These are phyloP conservation scores for Drosophila falleni DNA, from an alignment of 2,888 invertebrate genomes.

Conservation along the genomic window DNA sequence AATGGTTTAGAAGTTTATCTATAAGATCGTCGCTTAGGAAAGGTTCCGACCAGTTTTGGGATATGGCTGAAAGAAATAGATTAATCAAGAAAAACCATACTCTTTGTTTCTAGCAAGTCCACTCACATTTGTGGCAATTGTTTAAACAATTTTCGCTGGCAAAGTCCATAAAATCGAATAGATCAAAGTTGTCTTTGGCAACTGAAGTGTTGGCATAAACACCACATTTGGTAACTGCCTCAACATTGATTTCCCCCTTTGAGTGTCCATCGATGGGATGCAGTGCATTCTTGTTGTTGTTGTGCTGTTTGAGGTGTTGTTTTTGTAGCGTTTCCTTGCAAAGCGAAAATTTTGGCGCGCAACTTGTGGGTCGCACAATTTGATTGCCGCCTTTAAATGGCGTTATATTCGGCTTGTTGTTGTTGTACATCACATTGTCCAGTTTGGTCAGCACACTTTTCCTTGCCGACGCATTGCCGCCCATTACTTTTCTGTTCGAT, in stretches of 20 bases:
- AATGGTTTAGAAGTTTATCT: conserved; percentile 19
- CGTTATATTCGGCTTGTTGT: conserved; percentile 13
- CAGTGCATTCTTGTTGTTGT: neutral
- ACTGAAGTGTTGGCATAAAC: conserved; percentile 22
- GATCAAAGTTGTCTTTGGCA: conserved; percentile 18
- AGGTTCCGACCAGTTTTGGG: conserved; percentile 1
- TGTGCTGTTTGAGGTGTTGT: conserved; percentile 17
- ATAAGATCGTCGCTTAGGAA: conserved; percentile 28
- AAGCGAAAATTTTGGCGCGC: conserved; percentile 46
- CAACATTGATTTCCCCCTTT: neutral
- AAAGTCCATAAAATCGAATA: conserved; percentile 51
- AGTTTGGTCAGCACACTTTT: conserved; percentile 42
- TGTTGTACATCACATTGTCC: conserved; percentile 40
- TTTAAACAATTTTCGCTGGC: conserved; percentile 32
- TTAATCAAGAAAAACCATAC: neutral
- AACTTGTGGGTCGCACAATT: conserved; percentile 33
- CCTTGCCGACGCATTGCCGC: conserved; percentile 17
- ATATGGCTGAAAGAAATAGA: conserved; percentile 9
- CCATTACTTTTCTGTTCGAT: conserved; percentile 26
- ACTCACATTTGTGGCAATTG: conserved; percentile 47
- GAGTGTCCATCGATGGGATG: neutral
- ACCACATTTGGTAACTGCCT: neutral
- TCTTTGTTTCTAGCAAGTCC: too few relatives aligned
- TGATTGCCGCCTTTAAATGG: conserved; percentile 14
- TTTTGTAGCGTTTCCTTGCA: conserved; percentile 52